Conservation (phyloP, 2,113 vertebrate genomes). For the Emydura subglobosa region DNA sequence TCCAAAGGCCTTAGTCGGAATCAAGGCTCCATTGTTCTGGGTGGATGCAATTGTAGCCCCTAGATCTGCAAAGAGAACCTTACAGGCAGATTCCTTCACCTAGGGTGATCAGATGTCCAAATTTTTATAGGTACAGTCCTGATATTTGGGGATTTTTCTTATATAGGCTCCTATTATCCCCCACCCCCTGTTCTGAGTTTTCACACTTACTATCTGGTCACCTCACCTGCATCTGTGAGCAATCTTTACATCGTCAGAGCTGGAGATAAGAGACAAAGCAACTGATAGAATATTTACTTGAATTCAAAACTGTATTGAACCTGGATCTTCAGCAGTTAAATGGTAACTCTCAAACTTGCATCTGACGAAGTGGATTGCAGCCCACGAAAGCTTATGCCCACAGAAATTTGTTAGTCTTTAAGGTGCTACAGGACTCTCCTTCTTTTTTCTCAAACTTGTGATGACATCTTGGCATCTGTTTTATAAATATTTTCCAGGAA, state of each 20-base stretch:
- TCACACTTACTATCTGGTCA: no score
- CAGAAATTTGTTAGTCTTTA: no score
- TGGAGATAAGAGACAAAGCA: not conserved
- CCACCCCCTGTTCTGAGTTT: no score
- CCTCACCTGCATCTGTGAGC: not conserved
- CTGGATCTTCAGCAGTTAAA: not conserved
- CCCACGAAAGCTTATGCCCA: no score
- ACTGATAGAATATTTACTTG: not conserved
- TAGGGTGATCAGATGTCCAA: no score
- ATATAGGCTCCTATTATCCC: no score
- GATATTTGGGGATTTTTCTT: no score
- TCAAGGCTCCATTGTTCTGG: not conserved
- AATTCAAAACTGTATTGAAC: not conserved
- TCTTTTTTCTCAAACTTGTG: not conserved
- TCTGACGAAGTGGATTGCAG: no score
- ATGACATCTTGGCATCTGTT: not conserved
- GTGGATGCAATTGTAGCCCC: not conserved
- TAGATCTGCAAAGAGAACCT: not conserved
- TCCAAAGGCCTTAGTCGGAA: not conserved
- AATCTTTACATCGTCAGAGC: not conserved
- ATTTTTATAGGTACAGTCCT: no score
- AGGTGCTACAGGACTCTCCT: no score
- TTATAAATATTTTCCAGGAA: not conserved
- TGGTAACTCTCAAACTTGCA: not conserved
- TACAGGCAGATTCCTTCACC: not conserved